A percentile compares a stretch with the other conserved stretches of the same genome.
Conservation (phyloP, 1,140 invertebrate genomes). For the Cataglyphis hispanica region DNA sequence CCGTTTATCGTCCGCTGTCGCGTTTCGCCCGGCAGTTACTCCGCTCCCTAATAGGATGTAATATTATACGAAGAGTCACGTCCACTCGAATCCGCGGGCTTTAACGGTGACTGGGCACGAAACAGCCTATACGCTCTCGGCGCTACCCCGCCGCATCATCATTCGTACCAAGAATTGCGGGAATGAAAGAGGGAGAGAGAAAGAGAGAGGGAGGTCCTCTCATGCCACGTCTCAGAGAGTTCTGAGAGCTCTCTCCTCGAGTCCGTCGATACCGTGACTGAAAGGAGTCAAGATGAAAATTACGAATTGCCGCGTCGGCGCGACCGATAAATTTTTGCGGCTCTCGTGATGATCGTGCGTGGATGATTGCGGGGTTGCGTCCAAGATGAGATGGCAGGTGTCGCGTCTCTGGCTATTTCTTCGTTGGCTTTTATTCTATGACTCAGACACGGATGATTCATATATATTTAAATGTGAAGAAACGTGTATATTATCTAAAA, state of each 20-base stretch:
- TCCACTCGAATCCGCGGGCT: constrained; percentile 84
- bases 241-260: constrained; percentile 31
- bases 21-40: constrained; percentile 85
- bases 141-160: not conserved
- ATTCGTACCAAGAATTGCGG: not conserved
- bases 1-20: constrained; percentile 82
- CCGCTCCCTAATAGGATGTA: constrained; percentile 84
- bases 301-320: constrained; percentile 43
- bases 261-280: constrained; percentile 50
- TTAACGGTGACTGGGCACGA: constrained; percentile 84
- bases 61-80: constrained; percentile 84
- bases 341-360: constrained; percentile 31
- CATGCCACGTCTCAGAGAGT: not conserved
- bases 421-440: constrained; percentile 28
- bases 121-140: constrained; percentile 68
- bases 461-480: not conserved
- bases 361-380: constrained; percentile 28
- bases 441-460: not conserved
- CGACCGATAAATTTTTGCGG: constrained; percentile 32
- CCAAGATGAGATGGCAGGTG: constrained; percentile 53
- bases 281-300: constrained; percentile 61
- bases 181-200: not conserved
- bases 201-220: not conserved
- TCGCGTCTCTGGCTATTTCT: constrained; percentile 23
- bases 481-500: not conserved